Base-by-base conservation (phyloP, 2,888 invertebrate species). In the Melitaea athalia region DNA sequence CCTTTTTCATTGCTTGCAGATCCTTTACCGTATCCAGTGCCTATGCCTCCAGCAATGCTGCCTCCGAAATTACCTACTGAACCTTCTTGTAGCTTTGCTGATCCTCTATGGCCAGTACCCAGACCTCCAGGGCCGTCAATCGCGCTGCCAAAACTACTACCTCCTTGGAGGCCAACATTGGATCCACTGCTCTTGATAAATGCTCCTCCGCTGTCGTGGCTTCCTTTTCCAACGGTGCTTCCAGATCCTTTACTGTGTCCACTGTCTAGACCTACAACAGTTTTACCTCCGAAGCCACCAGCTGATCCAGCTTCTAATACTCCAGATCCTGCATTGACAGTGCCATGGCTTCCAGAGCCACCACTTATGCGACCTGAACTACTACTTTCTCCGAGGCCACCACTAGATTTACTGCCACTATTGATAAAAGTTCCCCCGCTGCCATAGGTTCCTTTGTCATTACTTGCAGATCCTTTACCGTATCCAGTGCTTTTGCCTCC, bases 131-230 rank as follows among this genome's bases (percentile, higher is more conserved):
- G 50, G 4, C 69, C 68, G 15, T 70, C 68, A 5, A 72, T 68
- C 6, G 15, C 70, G 62, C 85, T 5, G 47, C 70, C 12, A 1
- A 38, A 24, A 24, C 24, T 24, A 24, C 24, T 24, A 24, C 24
- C 3, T 24, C 24, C 24, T 24, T 24, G 67, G 7, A 65, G 69
- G 14, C 64, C 65, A 43, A 68, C 71, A 3, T 75, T 68, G 24
- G 74, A 74, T 53, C 74, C 72, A 5, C 72, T 71, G 5, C 75
- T 77, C 14, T 77, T 74, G 14, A 77, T 76, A 1, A 71, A 77
- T 6, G 24, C 24, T 24, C 3, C 24, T 24, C 24, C 24, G 3
- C 24, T 24, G 3, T 3, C 38, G 8, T 38, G 4, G 38, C 38
- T 8, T 38, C 5, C 38, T 38, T 5, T 7, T 38, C 15, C 49